Evolutionary conservation across 2,113 vertebrate genomes (phyloP).

Genomic region (Fregetta grallaria): DNA sequence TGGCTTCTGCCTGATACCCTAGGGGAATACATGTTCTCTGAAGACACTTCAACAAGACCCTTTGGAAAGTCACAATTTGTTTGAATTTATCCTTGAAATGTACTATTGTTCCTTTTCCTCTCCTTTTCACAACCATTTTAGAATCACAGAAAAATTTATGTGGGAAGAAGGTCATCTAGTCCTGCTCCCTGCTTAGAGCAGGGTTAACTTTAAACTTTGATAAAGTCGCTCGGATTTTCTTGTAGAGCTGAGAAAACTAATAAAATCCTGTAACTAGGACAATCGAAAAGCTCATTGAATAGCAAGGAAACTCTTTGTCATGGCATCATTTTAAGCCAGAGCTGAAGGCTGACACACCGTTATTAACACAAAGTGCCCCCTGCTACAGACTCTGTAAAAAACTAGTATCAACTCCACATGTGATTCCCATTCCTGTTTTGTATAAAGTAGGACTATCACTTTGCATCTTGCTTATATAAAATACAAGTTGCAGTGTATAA

Average conservation of each 20-base stretch:
- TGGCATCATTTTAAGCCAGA: not conserved
- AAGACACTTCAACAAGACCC: not conserved
- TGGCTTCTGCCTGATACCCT: not conserved
- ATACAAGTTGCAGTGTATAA: not conserved
- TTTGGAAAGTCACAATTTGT: not conserved
- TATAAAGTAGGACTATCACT: not conserved
- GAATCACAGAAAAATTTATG: not conserved
- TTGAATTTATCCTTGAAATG: not conserved
- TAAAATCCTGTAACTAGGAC: not conserved
- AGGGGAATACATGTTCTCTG: not conserved
- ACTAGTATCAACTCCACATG: fast-evolving
- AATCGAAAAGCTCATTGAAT: not conserved
- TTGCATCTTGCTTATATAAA: not conserved
- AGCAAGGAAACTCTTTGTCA: not conserved
- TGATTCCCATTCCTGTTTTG: not conserved
- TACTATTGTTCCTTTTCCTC: not conserved
- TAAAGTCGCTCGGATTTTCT: not conserved
- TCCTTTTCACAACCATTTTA: not conserved
- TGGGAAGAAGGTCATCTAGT: not conserved
- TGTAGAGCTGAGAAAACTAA: not conserved
- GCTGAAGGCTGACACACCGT: not conserved
- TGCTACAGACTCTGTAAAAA: not conserved
- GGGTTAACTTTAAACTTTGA: not conserved
- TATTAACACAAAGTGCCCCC: not conserved
- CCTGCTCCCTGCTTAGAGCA: not conserved